These are phyloP conservation scores for Drosophila birchii DNA, from an alignment of 2,888 invertebrate genomes.

Conservation along the genomic window DNA sequence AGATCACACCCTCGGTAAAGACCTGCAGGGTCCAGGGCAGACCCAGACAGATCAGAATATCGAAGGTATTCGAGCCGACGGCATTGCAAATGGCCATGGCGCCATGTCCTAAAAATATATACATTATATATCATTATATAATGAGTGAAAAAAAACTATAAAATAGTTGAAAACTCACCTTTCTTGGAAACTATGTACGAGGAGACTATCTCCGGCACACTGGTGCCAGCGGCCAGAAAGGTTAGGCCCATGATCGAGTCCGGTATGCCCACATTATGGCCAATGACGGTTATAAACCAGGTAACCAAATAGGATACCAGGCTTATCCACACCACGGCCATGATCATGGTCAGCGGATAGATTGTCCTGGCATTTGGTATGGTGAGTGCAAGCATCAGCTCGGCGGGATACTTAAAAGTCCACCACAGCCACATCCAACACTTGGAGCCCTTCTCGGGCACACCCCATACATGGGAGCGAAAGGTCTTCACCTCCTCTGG, in stretches of 20 bases:
- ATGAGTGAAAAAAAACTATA: too few species aligned
- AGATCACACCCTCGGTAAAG: constrained; percentile 89
- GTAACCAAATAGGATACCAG: constrained; percentile 94
- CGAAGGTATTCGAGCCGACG: constrained; percentile 95
- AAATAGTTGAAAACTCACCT: constrained; percentile 86
- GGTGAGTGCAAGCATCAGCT: constrained; percentile 87
- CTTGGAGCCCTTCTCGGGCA: constrained; percentile 22
- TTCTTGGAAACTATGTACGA: constrained; percentile 95
- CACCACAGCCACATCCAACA: constrained; percentile 43
- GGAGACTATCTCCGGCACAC: constrained; percentile 96
- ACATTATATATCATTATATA: neutral
- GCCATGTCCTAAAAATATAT: constrained; percentile 86
- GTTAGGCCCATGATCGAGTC: constrained; percentile 97
- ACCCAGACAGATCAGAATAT: constrained; percentile 92
- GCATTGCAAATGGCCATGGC: constrained; percentile 96
- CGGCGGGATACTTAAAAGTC: constrained; percentile 53
- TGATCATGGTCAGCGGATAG: constrained; percentile 93
- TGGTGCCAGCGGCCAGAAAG: constrained; percentile 95
- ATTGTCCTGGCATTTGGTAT: constrained; percentile 85
- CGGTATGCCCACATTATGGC: constrained; percentile 89
- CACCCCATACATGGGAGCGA: constrained; percentile 85
- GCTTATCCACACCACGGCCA: constrained; percentile 96
- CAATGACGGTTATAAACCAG: constrained; percentile 97
- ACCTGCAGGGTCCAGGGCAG: constrained; percentile 94
- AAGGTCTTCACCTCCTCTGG: constrained; percentile 89